These are phyloP conservation scores for Phoxinus phoxinus DNA, from an alignment of 2,113 vertebrate species.

Conservation along the genomic window DNA sequence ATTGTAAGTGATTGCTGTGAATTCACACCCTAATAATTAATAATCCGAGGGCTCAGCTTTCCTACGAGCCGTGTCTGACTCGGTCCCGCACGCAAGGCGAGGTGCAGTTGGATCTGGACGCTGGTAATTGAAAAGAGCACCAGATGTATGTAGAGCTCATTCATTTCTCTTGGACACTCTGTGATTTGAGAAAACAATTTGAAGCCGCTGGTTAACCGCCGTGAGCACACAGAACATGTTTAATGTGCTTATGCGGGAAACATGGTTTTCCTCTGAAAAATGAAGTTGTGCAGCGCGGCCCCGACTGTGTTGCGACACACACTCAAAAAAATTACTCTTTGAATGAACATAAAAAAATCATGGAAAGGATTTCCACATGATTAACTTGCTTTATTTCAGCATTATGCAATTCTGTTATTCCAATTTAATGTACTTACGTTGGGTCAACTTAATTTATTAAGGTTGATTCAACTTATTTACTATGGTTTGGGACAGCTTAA, in stretches of 20 bases:
- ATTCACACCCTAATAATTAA: conserved; percentile 25
- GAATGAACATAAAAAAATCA: no score
- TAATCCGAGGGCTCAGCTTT: background rate
- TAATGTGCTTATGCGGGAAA: conserved; percentile 65
- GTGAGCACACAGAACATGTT: conserved; percentile 65
- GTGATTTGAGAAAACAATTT: conserved; percentile 71
- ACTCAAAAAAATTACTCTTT: no score
- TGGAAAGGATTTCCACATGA: no score
- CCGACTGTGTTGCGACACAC: background rate
- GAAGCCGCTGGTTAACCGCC: conserved; percentile 73
- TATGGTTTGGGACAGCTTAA: no score
- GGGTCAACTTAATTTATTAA: no score
- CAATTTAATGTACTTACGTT: no score
- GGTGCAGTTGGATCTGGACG: background rate
- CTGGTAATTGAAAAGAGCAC: conserved; percentile 26
- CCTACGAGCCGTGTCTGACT: background rate
- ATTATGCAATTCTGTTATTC: no score
- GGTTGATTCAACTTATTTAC: no score
- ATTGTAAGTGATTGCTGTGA: conserved; percentile 12
- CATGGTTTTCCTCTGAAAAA: conserved; percentile 60
- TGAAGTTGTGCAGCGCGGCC: conserved; percentile 48
- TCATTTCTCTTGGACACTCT: conserved; percentile 56
- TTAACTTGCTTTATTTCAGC: no score
- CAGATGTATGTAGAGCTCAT: conserved; percentile 30
- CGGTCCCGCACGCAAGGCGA: background rate